Percentiles rank a stretch among this genome's conserved stretches.
phyloP scores from a whole-genome alignment of 1,140 invertebrate genomes.

The Philaenus spumarius region DNA sequence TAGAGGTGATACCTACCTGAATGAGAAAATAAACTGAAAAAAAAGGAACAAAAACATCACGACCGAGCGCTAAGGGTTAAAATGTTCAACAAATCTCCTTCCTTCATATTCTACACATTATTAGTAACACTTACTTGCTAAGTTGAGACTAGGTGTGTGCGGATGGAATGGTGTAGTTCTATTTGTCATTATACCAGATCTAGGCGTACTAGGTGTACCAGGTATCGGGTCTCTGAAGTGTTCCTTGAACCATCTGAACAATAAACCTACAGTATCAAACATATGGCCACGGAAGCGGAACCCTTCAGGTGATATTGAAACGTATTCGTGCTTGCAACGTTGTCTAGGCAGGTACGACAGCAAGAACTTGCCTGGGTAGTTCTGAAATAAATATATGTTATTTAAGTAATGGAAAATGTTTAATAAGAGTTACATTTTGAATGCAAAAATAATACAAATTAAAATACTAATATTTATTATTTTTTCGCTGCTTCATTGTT shows the following conservation, averaged over 20 bases:
- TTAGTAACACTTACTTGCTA: constrained; percentile 31
- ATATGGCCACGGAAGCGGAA: constrained; percentile 83
- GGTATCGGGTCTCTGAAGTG: constrained; percentile 90
- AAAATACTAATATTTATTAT: too few relatives aligned
- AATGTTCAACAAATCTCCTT: too few relatives aligned
- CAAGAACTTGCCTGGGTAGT: constrained; percentile 91
- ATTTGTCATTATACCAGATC: constrained; percentile 43
- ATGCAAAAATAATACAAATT: too few relatives aligned
- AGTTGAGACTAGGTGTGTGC: constrained; percentile 52
- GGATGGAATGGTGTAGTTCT: constrained; percentile 58
- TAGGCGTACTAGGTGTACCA: constrained; percentile 65
- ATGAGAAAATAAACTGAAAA: too few relatives aligned
- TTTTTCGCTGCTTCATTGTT: too few relatives aligned
- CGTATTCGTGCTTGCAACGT: constrained; percentile 81
- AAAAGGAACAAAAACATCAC: too few relatives aligned
- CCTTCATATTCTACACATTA: too few relatives aligned
- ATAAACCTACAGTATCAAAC: constrained; percentile 73
- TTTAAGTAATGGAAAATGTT: too few relatives aligned
- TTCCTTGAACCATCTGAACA: constrained; percentile 97
- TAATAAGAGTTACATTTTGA: background rate
- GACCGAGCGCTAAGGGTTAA: too few relatives aligned
- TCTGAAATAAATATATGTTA: constrained; percentile 47
- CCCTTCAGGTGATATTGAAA: constrained; percentile 87
- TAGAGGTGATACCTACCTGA: too few relatives aligned
- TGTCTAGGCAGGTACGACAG: constrained; percentile 86